Base-by-base conservation (phyloP, 2,888 invertebrate genomes). In the Ctena decussata region DNA sequence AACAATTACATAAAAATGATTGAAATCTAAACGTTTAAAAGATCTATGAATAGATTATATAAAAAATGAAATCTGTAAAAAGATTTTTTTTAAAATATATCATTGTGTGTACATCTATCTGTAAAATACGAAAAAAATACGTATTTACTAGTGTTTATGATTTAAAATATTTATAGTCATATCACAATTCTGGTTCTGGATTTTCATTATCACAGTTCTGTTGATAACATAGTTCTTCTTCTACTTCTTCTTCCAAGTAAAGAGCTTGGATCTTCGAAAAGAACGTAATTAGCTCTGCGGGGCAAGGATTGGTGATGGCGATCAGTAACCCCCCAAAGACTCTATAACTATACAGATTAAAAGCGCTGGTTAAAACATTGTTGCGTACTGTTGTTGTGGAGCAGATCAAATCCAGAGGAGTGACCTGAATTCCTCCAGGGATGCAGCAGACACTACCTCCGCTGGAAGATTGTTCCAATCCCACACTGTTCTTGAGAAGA, bases 341-440 rank as follows among this genome's bases (percentile, higher is more conserved):
- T 49, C 8, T 49, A 21, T 49, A 49, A 6, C 6, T 15, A 15
- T 41, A 11, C 49, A 49, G 60, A 5, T 60, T 27, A 60, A 60
- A 60, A 30, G 24, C 6, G 24, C 18, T 24, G 60, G 60, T 60
- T 60, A 27, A 60, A 60, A 60, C 3, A 1, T 30, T 60, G 30
- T 60, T 6, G 6, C 6, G 41, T 41, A 15, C 60, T 60, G 60
- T 60, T 60, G 2, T 60, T 60, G 30, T 30, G 30, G 60, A 60
- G 60, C 60, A 60, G 60, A 60, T 27, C 53, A 27, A 24, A 30
- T 6, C 24, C 30, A 24, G 27, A 60, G 60, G 60, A 60, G 60
- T 60, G 60, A 60, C 27, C 60, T 60, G 60, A 60, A 60, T 60
- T 60, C 60, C 60, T 60, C 60, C 60, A 60, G 60, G 60, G 60